Evolutionary conservation across 1,140 invertebrate species (phyloP).

Genomic region (Phymorhynchus buccinoides): DNA sequence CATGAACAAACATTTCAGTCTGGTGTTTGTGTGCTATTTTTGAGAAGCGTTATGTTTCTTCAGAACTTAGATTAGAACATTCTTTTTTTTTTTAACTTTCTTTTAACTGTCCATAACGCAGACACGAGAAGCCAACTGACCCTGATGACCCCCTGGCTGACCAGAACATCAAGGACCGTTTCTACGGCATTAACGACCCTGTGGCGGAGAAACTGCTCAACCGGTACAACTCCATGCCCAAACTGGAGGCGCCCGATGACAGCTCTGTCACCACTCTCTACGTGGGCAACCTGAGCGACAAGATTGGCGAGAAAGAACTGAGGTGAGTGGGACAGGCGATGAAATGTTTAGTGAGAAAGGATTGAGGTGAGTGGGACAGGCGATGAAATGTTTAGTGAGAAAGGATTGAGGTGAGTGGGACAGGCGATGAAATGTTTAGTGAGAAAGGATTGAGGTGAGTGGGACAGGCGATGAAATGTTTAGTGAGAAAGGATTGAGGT

Average conservation of each 20-base stretch:
- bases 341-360: too few relatives aligned
- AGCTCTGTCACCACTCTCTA: conserved; percentile 97
- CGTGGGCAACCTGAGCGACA: conserved; percentile 91
- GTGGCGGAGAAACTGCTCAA: conserved; percentile 98
- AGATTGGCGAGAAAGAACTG: conserved; percentile 90
- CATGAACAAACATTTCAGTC: too few relatives aligned
- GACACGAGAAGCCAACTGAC: conserved; percentile 99
- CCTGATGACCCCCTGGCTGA: conserved; percentile 99
- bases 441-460: too few relatives aligned
- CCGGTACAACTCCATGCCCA: conserved; percentile 91
- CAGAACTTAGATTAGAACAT: not conserved
- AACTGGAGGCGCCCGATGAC: conserved; percentile 95
- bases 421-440: too few relatives aligned
- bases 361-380: too few relatives aligned
- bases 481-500: too few relatives aligned
- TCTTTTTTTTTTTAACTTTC: not conserved
- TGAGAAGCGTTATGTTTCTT: too few relatives aligned
- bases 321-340: conserved; percentile 73
- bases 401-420: too few relatives aligned
- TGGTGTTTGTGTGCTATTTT: too few relatives aligned
- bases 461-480: too few relatives aligned
- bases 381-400: too few relatives aligned
- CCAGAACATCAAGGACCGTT: conserved; percentile 99
- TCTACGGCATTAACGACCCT: conserved; percentile 98
- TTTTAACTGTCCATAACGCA: too few relatives aligned